Evolutionary conservation across 2,888 invertebrate genomes (phyloP).

Genomic region (Smittia sp.): DNA sequence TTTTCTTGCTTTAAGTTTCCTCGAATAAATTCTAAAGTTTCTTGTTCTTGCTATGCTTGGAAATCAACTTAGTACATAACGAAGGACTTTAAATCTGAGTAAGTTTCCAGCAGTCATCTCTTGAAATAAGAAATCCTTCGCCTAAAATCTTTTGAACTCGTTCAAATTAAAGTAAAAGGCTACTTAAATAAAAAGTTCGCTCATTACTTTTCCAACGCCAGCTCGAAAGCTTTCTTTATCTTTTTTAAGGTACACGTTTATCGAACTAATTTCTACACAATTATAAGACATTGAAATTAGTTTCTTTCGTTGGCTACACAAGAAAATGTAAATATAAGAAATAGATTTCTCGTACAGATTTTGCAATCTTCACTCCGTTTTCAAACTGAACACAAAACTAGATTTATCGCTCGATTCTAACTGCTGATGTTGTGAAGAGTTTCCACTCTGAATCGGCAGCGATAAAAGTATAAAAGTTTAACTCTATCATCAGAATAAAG

Average conservation of each 20-base stretch:
- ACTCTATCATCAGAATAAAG: too few species aligned
- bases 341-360: not conserved
- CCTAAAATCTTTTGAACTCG: too few species aligned
- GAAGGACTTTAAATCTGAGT: too few species aligned
- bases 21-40: slow-evolving; percentile 19
- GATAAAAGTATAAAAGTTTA: too few species aligned
- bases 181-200: not conserved
- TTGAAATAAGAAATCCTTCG: not conserved
- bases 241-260: slow-evolving; percentile 4
- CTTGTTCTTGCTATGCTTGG: not conserved
- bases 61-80: not conserved
- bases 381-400: not conserved
- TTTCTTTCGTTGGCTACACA: slow-evolving; percentile 9
- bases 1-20: slow-evolving; percentile 11
- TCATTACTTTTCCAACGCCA: not conserved
- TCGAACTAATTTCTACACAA: slow-evolving; percentile 15
- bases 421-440: not conserved
- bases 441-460: too few species aligned
- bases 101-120: not conserved
- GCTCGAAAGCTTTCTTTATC: not conserved
- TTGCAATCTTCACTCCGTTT: not conserved
- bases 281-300: slow-evolving; percentile 16
- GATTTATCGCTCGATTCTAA: not conserved
- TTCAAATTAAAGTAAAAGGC: not conserved
- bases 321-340: not conserved